A percentile compares a stretch with the other conserved stretches of the same genome.
phyloP scores from a whole-genome alignment of 1,140 invertebrate species.

The Brachionus plicatilis region DNA sequence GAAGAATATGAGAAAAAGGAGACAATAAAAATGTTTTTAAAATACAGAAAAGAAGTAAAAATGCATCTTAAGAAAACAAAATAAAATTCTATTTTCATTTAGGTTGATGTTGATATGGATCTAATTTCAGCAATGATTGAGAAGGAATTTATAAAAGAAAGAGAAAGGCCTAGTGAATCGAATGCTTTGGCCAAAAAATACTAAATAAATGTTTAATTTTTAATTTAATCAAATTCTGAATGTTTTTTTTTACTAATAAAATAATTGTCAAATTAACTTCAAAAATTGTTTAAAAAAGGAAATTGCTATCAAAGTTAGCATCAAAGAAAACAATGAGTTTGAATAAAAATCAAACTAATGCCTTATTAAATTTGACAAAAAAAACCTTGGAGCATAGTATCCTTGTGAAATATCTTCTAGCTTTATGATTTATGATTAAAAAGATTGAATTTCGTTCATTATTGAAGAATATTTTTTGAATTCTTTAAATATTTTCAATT shows the following conservation, averaged over 20 bases:
- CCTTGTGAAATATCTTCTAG: neutral
- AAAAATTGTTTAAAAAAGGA: neutral
- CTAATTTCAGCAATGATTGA: slow-evolving; percentile 27
- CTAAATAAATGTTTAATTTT: slow-evolving; percentile 16
- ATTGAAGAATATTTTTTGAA: neutral
- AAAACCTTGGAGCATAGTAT: neutral
- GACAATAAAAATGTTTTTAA: slow-evolving; percentile 67
- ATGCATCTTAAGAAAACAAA: neutral
- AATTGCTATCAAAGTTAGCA: neutral
- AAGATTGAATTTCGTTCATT: neutral
- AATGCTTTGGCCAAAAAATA: neutral
- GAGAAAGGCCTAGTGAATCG: neutral
- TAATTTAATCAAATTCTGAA: neutral
- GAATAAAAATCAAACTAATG: neutral
- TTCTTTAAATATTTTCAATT: neutral
- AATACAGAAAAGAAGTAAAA: slow-evolving; percentile 61
- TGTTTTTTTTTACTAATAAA: neutral
- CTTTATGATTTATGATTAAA: neutral
- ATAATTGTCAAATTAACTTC: neutral
- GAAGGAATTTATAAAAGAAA: slow-evolving; percentile 26
- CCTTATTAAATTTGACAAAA: neutral
- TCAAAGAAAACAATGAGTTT: neutral
- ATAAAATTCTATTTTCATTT: neutral
- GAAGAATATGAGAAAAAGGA: slow-evolving; percentile 69
- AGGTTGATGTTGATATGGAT: slow-evolving; percentile 39